Percentiles rank a stretch among this genome's conserved stretches.
These are phyloP conservation scores for Phasianus colchicus DNA, from an alignment of 2,113 vertebrate species.

Conservation along the genomic window DNA sequence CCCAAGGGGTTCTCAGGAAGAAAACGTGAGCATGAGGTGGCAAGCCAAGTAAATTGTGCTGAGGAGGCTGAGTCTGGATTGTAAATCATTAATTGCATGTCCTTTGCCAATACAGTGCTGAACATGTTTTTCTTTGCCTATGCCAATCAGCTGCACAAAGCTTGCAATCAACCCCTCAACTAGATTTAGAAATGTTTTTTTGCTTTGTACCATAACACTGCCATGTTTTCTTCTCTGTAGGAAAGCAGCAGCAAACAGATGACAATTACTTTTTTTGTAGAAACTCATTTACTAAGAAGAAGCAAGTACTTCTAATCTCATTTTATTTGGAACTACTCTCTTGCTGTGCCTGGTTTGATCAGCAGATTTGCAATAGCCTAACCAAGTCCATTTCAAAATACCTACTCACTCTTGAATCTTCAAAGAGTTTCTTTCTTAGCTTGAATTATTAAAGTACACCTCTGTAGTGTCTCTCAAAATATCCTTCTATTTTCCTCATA, in stretches of 20 bases:
- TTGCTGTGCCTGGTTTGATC: not conserved
- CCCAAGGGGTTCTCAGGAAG: not conserved
- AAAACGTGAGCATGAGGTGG: not conserved
- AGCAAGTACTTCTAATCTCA: not conserved
- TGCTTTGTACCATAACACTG: not conserved
- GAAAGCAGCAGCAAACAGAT: slow-evolving; percentile 26
- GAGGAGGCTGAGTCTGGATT: not conserved
- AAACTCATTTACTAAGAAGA: slow-evolving; percentile 6
- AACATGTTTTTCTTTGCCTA: not conserved
- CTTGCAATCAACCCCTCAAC: not conserved
- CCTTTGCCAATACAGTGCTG: not conserved
- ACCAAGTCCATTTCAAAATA: not conserved
- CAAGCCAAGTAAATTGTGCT: not conserved
- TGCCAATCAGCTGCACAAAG: not conserved
- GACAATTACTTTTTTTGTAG: slow-evolving; percentile 14
- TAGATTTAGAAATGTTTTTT: not conserved
- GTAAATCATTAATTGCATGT: not conserved
- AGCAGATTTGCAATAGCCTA: not conserved
- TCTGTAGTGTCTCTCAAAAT: not conserved
- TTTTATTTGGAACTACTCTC: not conserved
- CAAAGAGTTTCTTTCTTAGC: not conserved
- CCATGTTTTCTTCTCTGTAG: not conserved
- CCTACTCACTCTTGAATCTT: not conserved
- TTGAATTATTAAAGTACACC: not conserved
- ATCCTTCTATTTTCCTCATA: not conserved